Evolutionary conservation across 2,888 invertebrate species (phyloP), one percentile per base, ranked within the genome.

Genomic region (Meteorus cinctellus): DNA sequence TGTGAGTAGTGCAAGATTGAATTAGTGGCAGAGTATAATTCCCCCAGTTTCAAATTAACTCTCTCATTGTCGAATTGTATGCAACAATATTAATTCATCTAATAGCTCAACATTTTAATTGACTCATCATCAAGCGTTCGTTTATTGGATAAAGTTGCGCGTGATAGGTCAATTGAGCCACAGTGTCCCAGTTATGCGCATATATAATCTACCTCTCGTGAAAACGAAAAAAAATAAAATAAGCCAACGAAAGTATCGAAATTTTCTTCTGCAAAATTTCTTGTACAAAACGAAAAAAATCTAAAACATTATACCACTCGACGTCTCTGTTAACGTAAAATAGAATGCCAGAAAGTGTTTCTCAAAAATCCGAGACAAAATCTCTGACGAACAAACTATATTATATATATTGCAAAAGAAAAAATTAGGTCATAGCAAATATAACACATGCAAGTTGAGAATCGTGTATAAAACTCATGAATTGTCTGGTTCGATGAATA

Each of bases 31-130:
- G 19, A 14, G n/a, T 31, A 55, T 27, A 60, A 60, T 70, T 60
- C 34, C 14, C 12, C 27, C 36, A 6, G 14, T 16, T 68, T 27
- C 29, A 31, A 51, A 51, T 59, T 34, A 48, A 36, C 10, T 55
- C 34, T 69, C 14, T 29, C 36, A 45, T 71, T 36, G 16, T 24
- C 34, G 34, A 60, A n/a, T 36, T 41, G 60, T 51, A 45, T 27
- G 31, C 41, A 27, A 60, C 67, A 59, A n/a, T 19, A 74, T 74
- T 74, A 74, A 68, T 74, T 74, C 34, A 74, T 74, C 66, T 41
- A 66, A 24, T 34, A 48, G 24, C 55, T 55, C 34, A 36, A 27
- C 60, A 14, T 67, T 68, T 60, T 74, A 74, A 74, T 74, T 74
- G 70, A 60, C 36, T 48, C 65, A 60, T 74, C 74, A 36, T 66